Conservation (phyloP, 2,888 invertebrate species). For the Nephrotoma guestfalica region DNA sequence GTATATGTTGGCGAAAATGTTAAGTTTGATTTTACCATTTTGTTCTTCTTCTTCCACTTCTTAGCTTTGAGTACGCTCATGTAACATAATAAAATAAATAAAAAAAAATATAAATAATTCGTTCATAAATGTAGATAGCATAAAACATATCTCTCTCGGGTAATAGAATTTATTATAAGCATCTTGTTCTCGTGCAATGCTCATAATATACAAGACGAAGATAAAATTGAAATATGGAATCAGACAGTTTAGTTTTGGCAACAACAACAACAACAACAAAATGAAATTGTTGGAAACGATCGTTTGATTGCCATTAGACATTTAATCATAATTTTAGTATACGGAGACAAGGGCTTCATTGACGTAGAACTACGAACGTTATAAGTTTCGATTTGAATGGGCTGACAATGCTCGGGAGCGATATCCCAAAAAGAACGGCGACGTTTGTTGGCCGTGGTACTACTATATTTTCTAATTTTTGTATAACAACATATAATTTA, state of each 20-base stretch:
- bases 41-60: background rate
- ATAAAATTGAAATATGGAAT: background rate
- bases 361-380: too few species aligned
- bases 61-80: background rate
- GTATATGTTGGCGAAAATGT: background rate
- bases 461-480: too few species aligned
- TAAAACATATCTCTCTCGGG: background rate
- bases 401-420: too few species aligned
- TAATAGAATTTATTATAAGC: background rate
- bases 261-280: too few species aligned
- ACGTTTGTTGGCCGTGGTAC: too few species aligned
- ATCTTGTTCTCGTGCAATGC: background rate
- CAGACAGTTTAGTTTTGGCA: background rate
- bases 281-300: too few species aligned
- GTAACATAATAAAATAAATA: background rate
- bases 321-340: too few species aligned
- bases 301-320: too few species aligned
- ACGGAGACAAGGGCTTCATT: too few species aligned
- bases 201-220: background rate
- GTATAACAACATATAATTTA: too few species aligned
- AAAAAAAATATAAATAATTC: background rate
- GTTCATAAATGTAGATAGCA: background rate
- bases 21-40: background rate
- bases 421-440: too few species aligned
- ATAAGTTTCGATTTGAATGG: too few species aligned